phyloP scores from a whole-genome alignment of 2,113 vertebrate species.

The Pithys albifrons region DNA sequence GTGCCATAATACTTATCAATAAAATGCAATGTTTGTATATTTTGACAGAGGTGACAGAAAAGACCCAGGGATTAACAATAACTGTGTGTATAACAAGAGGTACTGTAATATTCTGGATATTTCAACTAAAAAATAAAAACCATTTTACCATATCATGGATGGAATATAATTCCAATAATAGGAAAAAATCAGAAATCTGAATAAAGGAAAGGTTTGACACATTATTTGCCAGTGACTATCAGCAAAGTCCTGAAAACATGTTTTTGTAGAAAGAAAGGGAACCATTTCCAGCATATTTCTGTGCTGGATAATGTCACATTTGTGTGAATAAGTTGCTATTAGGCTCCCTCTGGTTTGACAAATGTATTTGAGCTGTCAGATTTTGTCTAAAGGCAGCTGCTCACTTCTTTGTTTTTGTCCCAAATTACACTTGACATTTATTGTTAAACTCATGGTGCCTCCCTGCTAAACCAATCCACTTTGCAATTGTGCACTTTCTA shows the following conservation, averaged over 20 bases:
- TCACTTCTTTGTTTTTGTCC: constrained; percentile 17
- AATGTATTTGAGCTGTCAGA: constrained; percentile 27
- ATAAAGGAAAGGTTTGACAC: background rate
- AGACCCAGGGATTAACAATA: background rate
- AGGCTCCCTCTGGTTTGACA: background rate
- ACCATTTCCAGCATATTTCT: background rate
- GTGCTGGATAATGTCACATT: background rate
- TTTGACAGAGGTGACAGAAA: background rate
- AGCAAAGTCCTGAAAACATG: background rate
- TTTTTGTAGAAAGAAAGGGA: background rate
- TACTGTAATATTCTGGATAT: background rate
- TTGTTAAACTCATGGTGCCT: constrained; percentile 49
- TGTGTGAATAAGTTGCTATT: constrained; percentile 9
- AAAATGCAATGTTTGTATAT: background rate
- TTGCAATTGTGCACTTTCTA: background rate
- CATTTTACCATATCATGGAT: background rate
- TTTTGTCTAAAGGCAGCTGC: background rate
- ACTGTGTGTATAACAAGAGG: background rate
- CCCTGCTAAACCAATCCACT: background rate
- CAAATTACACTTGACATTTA: constrained; percentile 50
- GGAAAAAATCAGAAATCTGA: background rate
- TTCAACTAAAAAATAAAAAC: background rate
- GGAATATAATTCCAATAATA: background rate
- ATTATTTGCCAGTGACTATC: background rate
- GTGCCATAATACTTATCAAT: background rate